These are phyloP conservation scores for Myxocyprinus asiaticus DNA, from an alignment of 2,113 vertebrate genomes.

Conservation along the genomic window DNA sequence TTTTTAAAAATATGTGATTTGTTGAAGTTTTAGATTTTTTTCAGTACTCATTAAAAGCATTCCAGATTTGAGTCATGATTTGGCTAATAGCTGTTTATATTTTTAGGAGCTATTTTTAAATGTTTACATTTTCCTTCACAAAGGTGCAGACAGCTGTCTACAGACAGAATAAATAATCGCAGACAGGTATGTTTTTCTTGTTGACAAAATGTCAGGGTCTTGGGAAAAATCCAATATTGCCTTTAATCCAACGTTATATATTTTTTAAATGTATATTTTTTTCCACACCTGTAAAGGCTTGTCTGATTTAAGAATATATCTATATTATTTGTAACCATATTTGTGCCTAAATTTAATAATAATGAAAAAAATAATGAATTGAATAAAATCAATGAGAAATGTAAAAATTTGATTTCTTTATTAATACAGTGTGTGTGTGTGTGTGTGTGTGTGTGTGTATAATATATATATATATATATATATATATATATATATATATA, in stretches of 20 bases:
- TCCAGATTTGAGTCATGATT: conserved; percentile 29
- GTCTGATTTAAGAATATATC: not conserved
- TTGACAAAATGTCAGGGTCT: conserved; percentile 10
- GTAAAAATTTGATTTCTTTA: too few species aligned
- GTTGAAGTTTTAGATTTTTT: not conserved
- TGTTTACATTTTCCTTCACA: conserved; percentile 19
- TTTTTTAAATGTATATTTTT: not conserved
- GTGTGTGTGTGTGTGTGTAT: too few species aligned
- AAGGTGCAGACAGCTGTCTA: conserved; percentile 25
- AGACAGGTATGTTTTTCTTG: conserved; percentile 15
- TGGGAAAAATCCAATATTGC: not conserved
- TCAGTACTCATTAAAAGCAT: conserved; percentile 22
- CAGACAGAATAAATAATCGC: conserved; percentile 9
- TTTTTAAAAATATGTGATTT: conserved; percentile 30
- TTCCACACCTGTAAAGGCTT: not conserved
- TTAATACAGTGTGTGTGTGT: too few species aligned
- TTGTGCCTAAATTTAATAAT: not conserved
- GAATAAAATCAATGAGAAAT: too few species aligned
- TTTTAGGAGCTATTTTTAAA: conserved; percentile 16
- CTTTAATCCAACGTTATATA: conserved; percentile 3
- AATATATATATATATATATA: too few species aligned
- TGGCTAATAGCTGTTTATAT: conserved; percentile 28
- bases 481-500: too few species aligned
- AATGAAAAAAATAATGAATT: not conserved
- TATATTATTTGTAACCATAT: not conserved